Evolutionary conservation across 92 coral and sea anemone species (phyloP).

Genomic region (Heteractis magnifica): DNA sequence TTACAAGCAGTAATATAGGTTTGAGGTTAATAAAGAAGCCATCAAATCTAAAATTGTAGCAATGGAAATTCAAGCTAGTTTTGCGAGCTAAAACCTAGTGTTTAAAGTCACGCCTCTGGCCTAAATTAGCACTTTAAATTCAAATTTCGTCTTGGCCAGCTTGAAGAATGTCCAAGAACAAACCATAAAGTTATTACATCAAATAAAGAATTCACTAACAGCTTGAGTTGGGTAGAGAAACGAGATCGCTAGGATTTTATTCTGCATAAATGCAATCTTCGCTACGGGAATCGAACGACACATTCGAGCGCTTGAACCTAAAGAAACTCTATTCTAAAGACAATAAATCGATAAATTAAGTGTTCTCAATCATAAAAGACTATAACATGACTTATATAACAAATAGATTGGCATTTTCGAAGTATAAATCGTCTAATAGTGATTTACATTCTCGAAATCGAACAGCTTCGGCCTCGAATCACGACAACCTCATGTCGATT

Average conservation of each 20-base stretch:
- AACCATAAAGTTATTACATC: not conserved
- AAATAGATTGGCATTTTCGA: not conserved
- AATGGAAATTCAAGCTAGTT: not conserved
- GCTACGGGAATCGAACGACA: not conserved
- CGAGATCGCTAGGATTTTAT: not conserved
- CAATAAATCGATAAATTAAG: not conserved
- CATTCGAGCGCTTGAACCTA: not conserved
- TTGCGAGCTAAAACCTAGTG: not conserved
- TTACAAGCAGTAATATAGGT: not conserved
- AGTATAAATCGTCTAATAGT: not conserved
- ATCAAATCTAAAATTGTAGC: not conserved
- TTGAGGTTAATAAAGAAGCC: not conserved
- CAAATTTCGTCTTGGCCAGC: not conserved
- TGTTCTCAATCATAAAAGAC: not conserved
- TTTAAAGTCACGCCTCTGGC: not conserved
- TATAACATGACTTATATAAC: not conserved
- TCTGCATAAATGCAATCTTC: not conserved
- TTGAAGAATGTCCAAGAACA: not conserved
- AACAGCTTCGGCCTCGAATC: not conserved
- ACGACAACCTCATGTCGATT: not conserved
- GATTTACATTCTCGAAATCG: not conserved
- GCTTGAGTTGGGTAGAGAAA: not conserved
- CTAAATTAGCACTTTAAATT: not conserved
- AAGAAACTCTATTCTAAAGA: not conserved
- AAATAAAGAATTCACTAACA: not conserved